Evolutionary conservation across 2,113 vertebrate genomes (phyloP).

Genomic region (Python bivittatus): DNA sequence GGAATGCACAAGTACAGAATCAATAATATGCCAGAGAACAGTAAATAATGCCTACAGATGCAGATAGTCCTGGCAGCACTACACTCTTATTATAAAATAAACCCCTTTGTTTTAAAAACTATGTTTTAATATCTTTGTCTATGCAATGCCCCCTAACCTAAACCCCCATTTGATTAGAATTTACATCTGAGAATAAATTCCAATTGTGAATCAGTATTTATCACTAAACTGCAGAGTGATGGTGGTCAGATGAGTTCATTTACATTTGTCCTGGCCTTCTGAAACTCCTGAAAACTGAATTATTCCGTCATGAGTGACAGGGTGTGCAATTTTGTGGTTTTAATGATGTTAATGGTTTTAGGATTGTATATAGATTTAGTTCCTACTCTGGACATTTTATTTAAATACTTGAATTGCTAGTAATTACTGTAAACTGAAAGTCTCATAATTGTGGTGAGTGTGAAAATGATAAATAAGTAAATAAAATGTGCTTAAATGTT

Average conservation of each 20-base stretch:
- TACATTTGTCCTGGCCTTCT: background rate
- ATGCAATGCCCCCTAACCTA: constrained; percentile 34
- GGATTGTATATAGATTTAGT: background rate
- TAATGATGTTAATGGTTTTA: background rate
- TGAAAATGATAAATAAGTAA: background rate
- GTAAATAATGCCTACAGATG: constrained; percentile 37
- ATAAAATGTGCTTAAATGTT: constrained; percentile 4
- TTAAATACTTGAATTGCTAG: background rate
- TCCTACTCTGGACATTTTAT: background rate
- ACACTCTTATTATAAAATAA: constrained; percentile 21
- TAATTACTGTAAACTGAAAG: background rate
- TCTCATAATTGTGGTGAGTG: background rate
- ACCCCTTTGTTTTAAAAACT: constrained; percentile 24
- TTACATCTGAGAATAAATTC: constrained; percentile 55
- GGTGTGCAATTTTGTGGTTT: background rate
- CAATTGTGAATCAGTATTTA: background rate
- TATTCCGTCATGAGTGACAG: background rate
- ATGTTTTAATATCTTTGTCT: constrained; percentile 57
- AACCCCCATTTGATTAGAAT: constrained; percentile 28
- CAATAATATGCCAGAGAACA: constrained; percentile 31
- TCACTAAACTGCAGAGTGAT: constrained; percentile 10
- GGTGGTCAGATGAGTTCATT: constrained; percentile 21
- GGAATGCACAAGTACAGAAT: constrained; percentile 47
- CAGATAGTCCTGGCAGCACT: constrained; percentile 37
- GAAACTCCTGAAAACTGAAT: background rate